Percentiles rank a stretch among this genome's conserved stretches.
Conservation (phyloP, 2,888 invertebrate genomes). For the Augochlorella aurata region DNA sequence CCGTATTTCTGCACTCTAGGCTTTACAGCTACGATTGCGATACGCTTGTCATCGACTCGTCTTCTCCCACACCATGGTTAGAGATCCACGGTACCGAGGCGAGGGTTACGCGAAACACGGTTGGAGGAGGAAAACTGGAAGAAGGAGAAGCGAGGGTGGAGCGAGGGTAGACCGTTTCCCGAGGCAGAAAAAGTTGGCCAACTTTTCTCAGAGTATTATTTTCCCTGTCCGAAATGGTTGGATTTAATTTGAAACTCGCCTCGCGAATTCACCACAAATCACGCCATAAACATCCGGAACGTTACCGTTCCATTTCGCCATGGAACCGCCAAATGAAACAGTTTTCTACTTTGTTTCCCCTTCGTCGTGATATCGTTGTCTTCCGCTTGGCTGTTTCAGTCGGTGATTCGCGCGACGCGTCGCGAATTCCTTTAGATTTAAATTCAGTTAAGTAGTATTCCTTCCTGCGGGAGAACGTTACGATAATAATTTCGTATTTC, state of each 20-base stretch:
- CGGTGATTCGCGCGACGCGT: no score
- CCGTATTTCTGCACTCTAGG: constrained; percentile 53
- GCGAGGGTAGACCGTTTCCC: constrained; percentile 2
- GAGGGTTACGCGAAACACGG: not conserved
- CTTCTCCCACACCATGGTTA: constrained; percentile 30
- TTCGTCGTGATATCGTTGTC: not conserved
- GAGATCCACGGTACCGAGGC: constrained; percentile 33
- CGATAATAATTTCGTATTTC: not conserved
- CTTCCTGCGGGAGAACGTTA: not conserved
- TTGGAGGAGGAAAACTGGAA: not conserved
- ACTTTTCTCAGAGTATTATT: constrained; percentile 78
- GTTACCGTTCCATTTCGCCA: constrained; percentile 69
- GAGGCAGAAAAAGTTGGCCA: constrained; percentile 73
- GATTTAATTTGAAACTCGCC: constrained; percentile 79
- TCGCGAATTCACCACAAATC: constrained; percentile 78
- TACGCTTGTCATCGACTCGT: constrained; percentile 48
- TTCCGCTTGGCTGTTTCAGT: not conserved
- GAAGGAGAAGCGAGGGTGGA: not conserved
- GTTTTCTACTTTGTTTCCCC: constrained; percentile 27
- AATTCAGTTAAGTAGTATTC: no score
- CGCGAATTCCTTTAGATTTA: no score
- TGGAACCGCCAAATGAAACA: constrained; percentile 28
- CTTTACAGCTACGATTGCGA: constrained; percentile 17
- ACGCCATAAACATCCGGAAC: constrained; percentile 78
- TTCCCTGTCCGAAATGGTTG: constrained; percentile 77